These are phyloP conservation scores for Norana najaformis DNA, from an alignment of 2,888 invertebrate species.

Conservation along the genomic window DNA sequence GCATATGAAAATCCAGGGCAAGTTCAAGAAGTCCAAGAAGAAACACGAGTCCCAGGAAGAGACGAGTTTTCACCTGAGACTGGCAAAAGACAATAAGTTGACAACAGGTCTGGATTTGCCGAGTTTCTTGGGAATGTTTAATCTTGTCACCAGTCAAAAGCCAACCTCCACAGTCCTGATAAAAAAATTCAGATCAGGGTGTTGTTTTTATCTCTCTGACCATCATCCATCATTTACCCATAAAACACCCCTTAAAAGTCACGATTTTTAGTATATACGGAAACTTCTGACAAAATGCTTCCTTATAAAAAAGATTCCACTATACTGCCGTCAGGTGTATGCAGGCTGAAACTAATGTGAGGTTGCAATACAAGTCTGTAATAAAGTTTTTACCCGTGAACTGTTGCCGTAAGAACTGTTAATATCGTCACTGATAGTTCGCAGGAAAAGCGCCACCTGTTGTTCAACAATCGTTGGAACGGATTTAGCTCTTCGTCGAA, in stretches of 20 bases:
- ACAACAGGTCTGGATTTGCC: not conserved
- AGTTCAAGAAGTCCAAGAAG: not conserved
- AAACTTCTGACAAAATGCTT: not conserved
- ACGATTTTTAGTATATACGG: too few relatives aligned
- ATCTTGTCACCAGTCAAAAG: not conserved
- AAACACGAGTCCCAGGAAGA: not conserved
- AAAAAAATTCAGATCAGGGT: not conserved
- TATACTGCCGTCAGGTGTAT: not conserved
- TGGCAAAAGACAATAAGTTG: not conserved
- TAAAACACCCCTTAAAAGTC: too few relatives aligned
- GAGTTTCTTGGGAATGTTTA: not conserved
- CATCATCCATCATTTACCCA: too few relatives aligned
- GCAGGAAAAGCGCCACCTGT: conserved; percentile 21
- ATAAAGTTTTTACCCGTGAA: not conserved
- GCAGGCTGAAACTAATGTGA: too few relatives aligned
- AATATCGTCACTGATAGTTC: conserved; percentile 26
- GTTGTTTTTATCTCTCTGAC: too few relatives aligned
- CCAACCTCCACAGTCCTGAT: not conserved
- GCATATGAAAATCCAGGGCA: not conserved
- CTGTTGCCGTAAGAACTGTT: conserved; percentile 27
- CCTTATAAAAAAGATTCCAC: too few relatives aligned
- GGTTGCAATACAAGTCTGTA: not conserved
- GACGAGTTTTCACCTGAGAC: too few relatives aligned
- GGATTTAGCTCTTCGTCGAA: conserved; percentile 26
- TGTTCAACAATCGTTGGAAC: conserved; percentile 19